A percentile compares a stretch with the other conserved stretches of the same genome.
phyloP scores from a whole-genome alignment of 2,113 vertebrate species.

The Diadophis punctatus region DNA sequence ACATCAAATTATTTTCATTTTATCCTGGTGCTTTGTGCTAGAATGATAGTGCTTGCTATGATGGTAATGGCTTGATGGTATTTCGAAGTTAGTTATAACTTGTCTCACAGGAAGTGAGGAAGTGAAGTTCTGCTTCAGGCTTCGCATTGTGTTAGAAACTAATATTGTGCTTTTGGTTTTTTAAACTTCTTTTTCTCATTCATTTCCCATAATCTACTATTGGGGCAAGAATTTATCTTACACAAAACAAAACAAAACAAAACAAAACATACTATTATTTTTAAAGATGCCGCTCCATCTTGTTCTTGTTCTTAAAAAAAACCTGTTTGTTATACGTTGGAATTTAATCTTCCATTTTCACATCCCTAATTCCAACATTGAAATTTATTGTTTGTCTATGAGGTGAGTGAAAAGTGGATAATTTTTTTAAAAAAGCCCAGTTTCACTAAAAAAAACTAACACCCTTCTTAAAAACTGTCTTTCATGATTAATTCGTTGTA shows the following conservation, averaged over 20 bases:
- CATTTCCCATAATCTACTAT: rapidly evolving
- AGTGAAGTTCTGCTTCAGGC: neutral
- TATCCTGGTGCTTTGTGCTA: neutral
- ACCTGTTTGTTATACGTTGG: neutral
- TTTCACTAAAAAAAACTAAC: constrained; percentile 31
- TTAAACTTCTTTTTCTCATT: neutral
- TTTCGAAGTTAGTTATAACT: neutral
- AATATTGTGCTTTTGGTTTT: neutral
- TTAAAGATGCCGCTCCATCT: neutral
- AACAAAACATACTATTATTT: neutral
- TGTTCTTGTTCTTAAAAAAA: neutral
- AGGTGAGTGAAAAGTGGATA: constrained; percentile 34
- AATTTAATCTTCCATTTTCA: rapidly evolving
- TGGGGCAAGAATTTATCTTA: neutral
- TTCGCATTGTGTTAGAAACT: neutral
- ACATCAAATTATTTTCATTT: constrained; percentile 22
- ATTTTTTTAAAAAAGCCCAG: constrained; percentile 29
- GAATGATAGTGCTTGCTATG: neutral
- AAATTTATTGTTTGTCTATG: neutral
- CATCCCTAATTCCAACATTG: neutral
- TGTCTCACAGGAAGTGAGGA: too few species aligned
- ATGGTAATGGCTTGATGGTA: neutral
- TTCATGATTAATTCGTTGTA: constrained; percentile 59
- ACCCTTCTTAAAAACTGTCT: constrained; percentile 42
- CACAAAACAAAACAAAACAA: neutral